A percentile compares a stretch with the other conserved stretches of the same genome.
phyloP scores from a whole-genome alignment of 2,888 invertebrate genomes.

The Mycalesis mineus region DNA sequence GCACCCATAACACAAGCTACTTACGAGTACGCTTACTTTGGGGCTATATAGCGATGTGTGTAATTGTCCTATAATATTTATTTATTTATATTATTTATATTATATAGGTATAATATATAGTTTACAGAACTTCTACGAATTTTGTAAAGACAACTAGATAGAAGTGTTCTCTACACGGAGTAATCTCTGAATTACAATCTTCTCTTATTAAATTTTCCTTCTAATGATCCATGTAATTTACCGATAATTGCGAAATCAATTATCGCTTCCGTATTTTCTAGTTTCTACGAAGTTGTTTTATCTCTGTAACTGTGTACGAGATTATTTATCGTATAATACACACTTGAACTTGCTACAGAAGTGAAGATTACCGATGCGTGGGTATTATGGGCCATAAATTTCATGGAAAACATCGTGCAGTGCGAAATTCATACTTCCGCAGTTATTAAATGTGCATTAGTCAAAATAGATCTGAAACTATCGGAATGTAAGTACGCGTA shows the following conservation, averaged over 20 bases:
- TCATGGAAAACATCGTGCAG: constrained; percentile 31
- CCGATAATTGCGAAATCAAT: neutral
- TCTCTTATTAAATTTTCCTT: neutral
- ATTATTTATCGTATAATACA: constrained; percentile 17
- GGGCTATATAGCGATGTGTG: no score
- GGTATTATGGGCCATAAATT: constrained; percentile 40
- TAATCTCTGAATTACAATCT: neutral
- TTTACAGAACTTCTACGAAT: no score
- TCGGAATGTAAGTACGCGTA: neutral
- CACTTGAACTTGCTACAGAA: constrained; percentile 23
- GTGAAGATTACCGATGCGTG: constrained; percentile 39
- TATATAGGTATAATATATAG: no score
- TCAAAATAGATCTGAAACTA: constrained; percentile 32
- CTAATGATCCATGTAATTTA: neutral
- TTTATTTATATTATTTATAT: no score
- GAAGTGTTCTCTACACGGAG: no score
- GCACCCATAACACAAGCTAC: no score
- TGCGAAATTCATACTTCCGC: constrained; percentile 35
- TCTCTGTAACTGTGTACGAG: neutral
- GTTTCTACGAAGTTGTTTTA: neutral
- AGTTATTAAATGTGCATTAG: constrained; percentile 25
- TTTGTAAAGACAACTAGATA: no score
- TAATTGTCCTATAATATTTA: no score
- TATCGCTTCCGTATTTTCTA: constrained; percentile 1
- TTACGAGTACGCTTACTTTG: no score